Evolutionary conservation across 2,797 vertebrate species (phyloP).

Genomic region (Rachycentron canadum): DNA sequence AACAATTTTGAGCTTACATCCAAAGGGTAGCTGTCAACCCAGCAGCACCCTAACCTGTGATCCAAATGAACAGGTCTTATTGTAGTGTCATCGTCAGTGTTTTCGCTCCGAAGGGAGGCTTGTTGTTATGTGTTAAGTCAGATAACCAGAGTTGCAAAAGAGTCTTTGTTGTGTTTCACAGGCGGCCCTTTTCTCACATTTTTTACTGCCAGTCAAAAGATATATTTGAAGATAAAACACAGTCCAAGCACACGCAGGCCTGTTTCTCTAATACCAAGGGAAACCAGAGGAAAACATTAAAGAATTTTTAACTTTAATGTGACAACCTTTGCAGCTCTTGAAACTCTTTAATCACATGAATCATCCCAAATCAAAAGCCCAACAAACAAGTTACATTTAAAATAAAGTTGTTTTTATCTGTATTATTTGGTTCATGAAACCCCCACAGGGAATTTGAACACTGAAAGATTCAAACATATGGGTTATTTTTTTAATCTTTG

Average conservation of each 20-base stretch:
- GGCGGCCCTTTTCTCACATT: constrained; percentile 31
- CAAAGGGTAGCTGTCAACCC: constrained; percentile 54
- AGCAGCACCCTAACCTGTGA: neutral
- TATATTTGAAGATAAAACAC: constrained; percentile 61
- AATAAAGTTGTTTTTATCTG: constrained; percentile 23
- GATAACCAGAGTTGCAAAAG: constrained; percentile 33
- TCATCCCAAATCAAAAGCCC: constrained; percentile 47
- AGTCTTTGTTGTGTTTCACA: constrained; percentile 59
- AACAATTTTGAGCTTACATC: constrained; percentile 49
- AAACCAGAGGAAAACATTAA: constrained; percentile 47
- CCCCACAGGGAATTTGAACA: constrained; percentile 12
- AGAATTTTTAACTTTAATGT: constrained; percentile 58
- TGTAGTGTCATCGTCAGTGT: constrained; percentile 47
- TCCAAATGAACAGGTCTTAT: constrained; percentile 46
- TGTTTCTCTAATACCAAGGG: constrained; percentile 45
- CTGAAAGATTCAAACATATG: constrained; percentile 23
- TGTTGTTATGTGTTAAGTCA: constrained; percentile 39
- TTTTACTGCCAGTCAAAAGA: constrained; percentile 46
- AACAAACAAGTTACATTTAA: constrained; percentile 26
- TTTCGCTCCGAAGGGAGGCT: constrained; percentile 20
- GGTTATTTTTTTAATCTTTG: constrained; percentile 5
- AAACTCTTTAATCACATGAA: constrained; percentile 57
- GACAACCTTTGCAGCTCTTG: constrained; percentile 53
- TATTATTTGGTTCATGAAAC: constrained; percentile 20
- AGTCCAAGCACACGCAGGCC: constrained; percentile 26